These are phyloP conservation scores for Planococcus citri DNA, from an alignment of 1,140 invertebrate genomes.

Conservation along the genomic window DNA sequence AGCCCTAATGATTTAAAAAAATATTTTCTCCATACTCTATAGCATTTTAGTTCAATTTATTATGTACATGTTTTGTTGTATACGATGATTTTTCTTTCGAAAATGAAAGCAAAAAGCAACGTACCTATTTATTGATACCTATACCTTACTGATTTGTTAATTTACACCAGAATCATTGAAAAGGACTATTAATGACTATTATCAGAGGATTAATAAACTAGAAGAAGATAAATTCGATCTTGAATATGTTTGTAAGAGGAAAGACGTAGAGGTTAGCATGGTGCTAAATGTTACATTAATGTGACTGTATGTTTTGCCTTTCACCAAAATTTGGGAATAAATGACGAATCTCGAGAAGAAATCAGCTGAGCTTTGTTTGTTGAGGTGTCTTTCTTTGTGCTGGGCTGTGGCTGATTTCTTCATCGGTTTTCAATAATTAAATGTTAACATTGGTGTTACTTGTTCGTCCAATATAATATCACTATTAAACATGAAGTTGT, in stretches of 20 bases:
- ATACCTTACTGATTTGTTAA: neutral
- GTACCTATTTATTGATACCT: neutral
- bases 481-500: neutral
- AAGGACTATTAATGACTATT: constrained; percentile 71
- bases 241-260: constrained; percentile 92
- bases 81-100: too few species aligned
- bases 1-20: neutral
- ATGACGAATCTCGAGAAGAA: neutral
- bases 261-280: constrained; percentile 81
- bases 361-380: neutral
- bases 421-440: neutral
- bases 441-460: neutral
- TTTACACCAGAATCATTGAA: constrained; percentile 49
- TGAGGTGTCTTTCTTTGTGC: neutral
- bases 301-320: neutral
- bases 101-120: too few species aligned
- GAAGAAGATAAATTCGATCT: constrained; percentile 96
- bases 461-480: constrained; percentile 1
- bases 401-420: neutral
- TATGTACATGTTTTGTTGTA: too few species aligned
- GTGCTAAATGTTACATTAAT: constrained; percentile 20
- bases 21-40: constrained; percentile 18
- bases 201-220: constrained; percentile 72
- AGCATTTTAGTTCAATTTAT: neutral
- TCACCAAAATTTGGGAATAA: neutral